Evolutionary conservation across 2,113 vertebrate species (phyloP).

Genomic region (Octodon degus): DNA sequence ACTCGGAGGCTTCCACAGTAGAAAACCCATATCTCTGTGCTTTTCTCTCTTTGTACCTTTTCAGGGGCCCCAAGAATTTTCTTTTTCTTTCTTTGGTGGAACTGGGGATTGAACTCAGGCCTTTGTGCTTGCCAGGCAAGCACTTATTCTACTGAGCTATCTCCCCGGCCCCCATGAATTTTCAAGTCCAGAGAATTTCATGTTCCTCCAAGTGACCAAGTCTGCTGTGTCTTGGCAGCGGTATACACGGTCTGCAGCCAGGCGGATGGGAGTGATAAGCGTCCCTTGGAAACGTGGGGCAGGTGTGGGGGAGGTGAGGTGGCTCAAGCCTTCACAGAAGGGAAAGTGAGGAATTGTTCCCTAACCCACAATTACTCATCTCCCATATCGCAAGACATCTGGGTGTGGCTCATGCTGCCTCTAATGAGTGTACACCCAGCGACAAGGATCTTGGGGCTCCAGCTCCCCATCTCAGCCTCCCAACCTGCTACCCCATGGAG

Average conservation of each 20-base stretch:
- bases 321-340: background rate
- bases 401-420: fast-evolving
- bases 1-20: background rate
- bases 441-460: background rate
- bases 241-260: background rate
- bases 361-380: background rate
- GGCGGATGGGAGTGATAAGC: background rate
- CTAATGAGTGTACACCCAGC: background rate
- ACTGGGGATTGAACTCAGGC: too few species aligned
- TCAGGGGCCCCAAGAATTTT: background rate
- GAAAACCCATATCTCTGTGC: background rate
- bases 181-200: background rate
- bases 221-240: background rate
- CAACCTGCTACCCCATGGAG: background rate
- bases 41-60: background rate
- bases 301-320: background rate
- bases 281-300: background rate
- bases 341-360: background rate
- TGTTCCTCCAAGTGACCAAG: background rate
- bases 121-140: too few species aligned
- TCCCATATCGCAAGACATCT: background rate
- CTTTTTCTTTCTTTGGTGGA: too few species aligned
- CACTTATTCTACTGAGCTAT: too few species aligned
- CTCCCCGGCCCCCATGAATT: background rate
- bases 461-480: background rate